phyloP scores from a whole-genome alignment of 2,888 invertebrate species.

The Venusia cambrica region DNA sequence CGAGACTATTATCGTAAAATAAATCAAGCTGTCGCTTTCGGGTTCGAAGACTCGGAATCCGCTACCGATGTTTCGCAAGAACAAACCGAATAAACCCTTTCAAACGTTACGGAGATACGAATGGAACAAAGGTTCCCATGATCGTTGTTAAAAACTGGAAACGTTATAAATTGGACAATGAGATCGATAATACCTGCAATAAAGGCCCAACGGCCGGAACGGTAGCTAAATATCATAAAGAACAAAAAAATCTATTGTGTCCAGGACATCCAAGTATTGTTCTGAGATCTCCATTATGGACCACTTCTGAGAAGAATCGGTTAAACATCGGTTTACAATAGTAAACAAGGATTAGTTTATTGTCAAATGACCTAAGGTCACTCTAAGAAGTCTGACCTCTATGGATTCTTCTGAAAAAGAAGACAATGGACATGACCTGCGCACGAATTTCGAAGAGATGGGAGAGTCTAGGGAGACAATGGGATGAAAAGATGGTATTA shows the following conservation, averaged over 20 bases:
- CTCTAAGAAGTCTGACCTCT: conserved; percentile 60
- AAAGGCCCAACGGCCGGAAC: conserved; percentile 68
- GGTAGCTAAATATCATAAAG: conserved; percentile 71
- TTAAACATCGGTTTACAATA: conserved; percentile 60
- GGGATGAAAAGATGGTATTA: conserved; percentile 61
- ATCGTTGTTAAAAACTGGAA: conserved; percentile 62
- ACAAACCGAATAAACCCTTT: conserved; percentile 24
- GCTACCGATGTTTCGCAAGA: conserved; percentile 35
- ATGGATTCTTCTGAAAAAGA: conserved; percentile 14
- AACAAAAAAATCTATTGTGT: conserved; percentile 66
- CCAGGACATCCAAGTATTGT: conserved; percentile 50
- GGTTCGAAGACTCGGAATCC: conserved; percentile 20
- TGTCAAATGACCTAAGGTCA: conserved; percentile 71
- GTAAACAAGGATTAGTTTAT: conserved; percentile 63
- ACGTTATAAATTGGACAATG: conserved; percentile 70
- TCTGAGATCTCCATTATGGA: conserved; percentile 53
- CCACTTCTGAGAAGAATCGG: conserved; percentile 40
- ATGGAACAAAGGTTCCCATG: conserved; percentile 55
- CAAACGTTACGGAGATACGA: conserved; percentile 23
- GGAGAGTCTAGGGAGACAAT: conserved; percentile 57
- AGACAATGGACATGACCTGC: conserved; percentile 18
- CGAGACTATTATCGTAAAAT: conserved; percentile 49
- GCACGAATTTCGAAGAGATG: conserved; percentile 20
- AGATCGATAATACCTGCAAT: conserved; percentile 71
- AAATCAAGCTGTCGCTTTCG: conserved; percentile 26